phyloP scores from a whole-genome alignment of 2,888 invertebrate genomes.

The Chironomus riparius region DNA sequence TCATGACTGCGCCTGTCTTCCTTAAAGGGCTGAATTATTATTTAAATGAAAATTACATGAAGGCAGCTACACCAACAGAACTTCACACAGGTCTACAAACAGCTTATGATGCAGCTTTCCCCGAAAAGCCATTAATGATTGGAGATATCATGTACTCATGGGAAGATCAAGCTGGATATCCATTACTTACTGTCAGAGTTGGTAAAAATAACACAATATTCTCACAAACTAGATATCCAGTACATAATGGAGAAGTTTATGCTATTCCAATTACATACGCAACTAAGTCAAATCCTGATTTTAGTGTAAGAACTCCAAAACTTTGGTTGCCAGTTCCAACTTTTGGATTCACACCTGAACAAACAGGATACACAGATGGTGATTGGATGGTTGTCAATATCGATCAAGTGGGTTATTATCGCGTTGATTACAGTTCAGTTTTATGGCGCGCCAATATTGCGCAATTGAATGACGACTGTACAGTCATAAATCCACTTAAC shows the following conservation, averaged over 20 bases:
- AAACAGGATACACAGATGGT: conserved; percentile 35
- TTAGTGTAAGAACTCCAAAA: conserved; percentile 44
- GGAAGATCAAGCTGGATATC: conserved; percentile 20
- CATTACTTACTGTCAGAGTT: conserved; percentile 29
- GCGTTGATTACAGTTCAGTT: conserved; percentile 53
- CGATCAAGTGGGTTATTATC: conserved; percentile 54
- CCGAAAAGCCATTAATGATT: neutral
- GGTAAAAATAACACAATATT: neutral
- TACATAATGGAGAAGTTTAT: conserved; percentile 40
- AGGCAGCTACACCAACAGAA: neutral
- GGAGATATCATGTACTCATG: neutral
- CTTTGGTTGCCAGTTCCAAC: conserved; percentile 42
- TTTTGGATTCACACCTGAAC: conserved; percentile 29
- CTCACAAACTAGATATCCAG: neutral
- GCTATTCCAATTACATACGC: conserved; percentile 49
- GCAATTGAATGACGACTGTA: conserved; percentile 42
- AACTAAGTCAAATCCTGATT: conserved; percentile 37
- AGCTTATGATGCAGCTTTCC: neutral
- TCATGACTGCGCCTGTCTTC: neutral
- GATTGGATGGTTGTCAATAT: conserved; percentile 56
- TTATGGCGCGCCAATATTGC: conserved; percentile 51
- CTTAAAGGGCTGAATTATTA: neutral
- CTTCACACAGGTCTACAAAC: neutral
- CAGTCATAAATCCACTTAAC: conserved; percentile 19
- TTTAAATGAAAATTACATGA: neutral